phyloP scores from a whole-genome alignment of 2,888 invertebrate genomes.

The Latrodectus elegans region DNA sequence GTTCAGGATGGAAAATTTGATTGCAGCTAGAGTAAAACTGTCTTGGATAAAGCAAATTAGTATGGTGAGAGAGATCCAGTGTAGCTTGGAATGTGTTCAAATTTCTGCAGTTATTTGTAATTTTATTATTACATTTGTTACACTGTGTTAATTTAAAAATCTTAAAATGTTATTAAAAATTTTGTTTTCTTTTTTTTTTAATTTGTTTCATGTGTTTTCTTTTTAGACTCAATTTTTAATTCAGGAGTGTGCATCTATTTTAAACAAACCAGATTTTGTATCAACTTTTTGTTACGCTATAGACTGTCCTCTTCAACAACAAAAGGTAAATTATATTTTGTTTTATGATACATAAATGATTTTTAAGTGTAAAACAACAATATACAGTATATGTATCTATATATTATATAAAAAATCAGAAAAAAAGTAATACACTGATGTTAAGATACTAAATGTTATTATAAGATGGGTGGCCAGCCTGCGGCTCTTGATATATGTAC shows the following conservation, averaged over 20 bases:
- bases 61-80: too few relatives aligned
- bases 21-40: too few relatives aligned
- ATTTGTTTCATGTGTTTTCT: constrained; percentile 44
- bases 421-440: too few relatives aligned
- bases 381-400: too few relatives aligned
- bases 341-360: not conserved
- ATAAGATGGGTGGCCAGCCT: too few relatives aligned
- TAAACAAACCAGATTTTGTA: constrained; percentile 89
- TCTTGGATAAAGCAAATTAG: too few relatives aligned
- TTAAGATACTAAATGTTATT: too few relatives aligned
- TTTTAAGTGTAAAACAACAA: not conserved
- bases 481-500: too few relatives aligned
- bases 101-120: not conserved
- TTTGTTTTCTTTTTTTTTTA: not conserved
- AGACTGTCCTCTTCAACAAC: constrained; percentile 85
- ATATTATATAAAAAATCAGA: too few relatives aligned
- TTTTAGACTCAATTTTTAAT: constrained; percentile 84
- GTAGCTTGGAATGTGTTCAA: not conserved
- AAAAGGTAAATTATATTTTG: constrained; percentile 79
- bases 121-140: not conserved
- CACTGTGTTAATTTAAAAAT: not conserved
- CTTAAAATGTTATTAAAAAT: not conserved
- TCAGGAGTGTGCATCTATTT: constrained; percentile 85
- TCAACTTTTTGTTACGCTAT: constrained; percentile 91
- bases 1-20: too few relatives aligned